Conservation (phyloP, 1,140 invertebrate species). For the Drosophila trapezifrons region DNA sequence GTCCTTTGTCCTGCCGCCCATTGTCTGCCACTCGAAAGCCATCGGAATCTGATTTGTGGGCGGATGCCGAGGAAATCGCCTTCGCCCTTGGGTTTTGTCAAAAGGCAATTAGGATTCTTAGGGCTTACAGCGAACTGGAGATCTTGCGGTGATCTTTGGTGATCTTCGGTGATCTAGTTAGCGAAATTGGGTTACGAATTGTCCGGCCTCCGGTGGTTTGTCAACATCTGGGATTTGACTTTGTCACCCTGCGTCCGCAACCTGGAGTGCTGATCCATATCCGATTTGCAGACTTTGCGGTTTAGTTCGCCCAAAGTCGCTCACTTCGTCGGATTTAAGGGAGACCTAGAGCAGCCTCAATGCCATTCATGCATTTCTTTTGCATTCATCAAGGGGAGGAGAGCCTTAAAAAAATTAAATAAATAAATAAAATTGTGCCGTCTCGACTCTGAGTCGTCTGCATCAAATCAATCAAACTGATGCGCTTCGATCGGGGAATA, state of each 20-base stretch:
- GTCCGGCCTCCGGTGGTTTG: constrained; percentile 37
- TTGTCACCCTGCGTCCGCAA: constrained; percentile 28
- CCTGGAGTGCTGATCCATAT: constrained; percentile 24
- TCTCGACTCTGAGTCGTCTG: constrained; percentile 50
- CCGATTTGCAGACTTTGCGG: constrained; percentile 25
- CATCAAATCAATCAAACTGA: constrained; percentile 78
- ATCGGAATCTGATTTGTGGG: constrained; percentile 46
- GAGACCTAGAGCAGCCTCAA: background rate
- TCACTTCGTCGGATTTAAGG: background rate
- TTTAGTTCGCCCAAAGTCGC: constrained; percentile 9
- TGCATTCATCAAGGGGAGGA: constrained; percentile 6
- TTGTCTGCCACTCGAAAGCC: constrained; percentile 51
- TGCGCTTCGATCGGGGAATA: constrained; percentile 67
- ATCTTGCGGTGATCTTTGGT: constrained; percentile 13
- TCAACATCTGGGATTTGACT: constrained; percentile 51
- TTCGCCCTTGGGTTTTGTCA: constrained; percentile 54
- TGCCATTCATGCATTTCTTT: constrained; percentile 23
- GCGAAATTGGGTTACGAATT: constrained; percentile 56
- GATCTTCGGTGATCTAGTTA: constrained; percentile 62
- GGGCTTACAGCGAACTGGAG: constrained; percentile 22
- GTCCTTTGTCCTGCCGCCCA: constrained; percentile 31
- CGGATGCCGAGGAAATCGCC: constrained; percentile 59
- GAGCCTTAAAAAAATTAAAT: background rate
- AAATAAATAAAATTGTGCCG: constrained; percentile 6
- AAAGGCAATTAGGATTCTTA: constrained; percentile 66